Conservation (phyloP, 2,113 vertebrate genomes). For the Grantiella picta region DNA sequence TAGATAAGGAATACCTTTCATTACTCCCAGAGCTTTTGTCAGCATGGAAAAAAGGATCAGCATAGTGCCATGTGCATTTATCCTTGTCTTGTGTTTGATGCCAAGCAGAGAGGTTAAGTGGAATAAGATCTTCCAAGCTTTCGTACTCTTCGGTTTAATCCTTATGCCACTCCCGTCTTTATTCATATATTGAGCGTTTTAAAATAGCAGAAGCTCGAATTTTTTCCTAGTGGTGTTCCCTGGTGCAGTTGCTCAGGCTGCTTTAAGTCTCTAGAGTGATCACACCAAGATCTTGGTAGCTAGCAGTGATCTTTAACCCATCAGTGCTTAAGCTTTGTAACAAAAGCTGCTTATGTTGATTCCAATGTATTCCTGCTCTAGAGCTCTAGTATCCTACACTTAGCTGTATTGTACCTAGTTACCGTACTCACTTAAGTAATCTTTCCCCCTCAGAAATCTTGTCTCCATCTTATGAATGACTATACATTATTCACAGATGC, state of each 20-base stretch:
- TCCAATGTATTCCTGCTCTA: neutral
- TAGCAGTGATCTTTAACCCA: neutral
- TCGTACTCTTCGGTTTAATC: neutral
- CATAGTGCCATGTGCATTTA: neutral
- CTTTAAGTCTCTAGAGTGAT: neutral
- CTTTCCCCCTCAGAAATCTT: neutral
- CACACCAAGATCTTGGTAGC: neutral
- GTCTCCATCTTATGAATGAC: neutral
- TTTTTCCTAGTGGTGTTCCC: neutral
- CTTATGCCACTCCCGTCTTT: neutral
- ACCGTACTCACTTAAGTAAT: neutral
- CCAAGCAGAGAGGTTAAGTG: neutral
- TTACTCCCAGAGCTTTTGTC: neutral
- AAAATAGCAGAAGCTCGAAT: neutral
- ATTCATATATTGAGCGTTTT: neutral
- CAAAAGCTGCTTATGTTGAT: neutral
- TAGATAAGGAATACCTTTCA: neutral
- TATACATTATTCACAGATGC: neutral
- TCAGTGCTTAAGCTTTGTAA: neutral
- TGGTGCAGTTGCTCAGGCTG: neutral
- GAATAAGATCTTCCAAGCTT: neutral
- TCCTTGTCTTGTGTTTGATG: neutral
- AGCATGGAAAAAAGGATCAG: neutral
- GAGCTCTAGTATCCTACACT: neutral
- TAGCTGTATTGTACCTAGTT: neutral